Evolutionary conservation across 2,888 invertebrate genomes (phyloP).

Genomic region (Proisotoma minuta): DNA sequence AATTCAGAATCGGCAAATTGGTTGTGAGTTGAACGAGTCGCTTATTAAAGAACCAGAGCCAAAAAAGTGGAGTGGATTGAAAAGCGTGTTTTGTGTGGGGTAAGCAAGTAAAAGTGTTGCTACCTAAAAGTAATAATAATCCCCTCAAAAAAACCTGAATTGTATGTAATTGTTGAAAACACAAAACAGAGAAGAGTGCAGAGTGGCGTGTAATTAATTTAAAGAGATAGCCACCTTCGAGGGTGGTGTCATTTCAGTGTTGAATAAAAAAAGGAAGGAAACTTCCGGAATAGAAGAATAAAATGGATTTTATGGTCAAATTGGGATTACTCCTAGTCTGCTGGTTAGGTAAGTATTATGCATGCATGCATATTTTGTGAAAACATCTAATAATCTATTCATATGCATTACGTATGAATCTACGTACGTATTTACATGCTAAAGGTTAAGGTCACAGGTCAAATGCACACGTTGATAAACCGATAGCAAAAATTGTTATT

Average conservation of each 20-base stretch:
- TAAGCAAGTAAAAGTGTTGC: background rate
- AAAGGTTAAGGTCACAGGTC: too few relatives aligned
- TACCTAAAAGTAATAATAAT: too few relatives aligned
- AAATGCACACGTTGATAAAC: background rate
- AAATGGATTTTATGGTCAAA: slow-evolving; percentile 39
- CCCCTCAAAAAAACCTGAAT: too few relatives aligned
- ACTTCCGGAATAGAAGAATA: background rate
- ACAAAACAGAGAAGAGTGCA: too few relatives aligned
- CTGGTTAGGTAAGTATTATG: slow-evolving; percentile 37
- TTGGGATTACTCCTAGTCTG: slow-evolving; percentile 39
- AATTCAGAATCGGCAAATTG: background rate
- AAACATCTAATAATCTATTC: background rate
- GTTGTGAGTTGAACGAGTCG: background rate
- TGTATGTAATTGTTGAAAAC: too few relatives aligned
- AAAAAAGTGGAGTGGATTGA: slow-evolving; percentile 10
- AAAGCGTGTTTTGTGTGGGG: slow-evolving; percentile 5
- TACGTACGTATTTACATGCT: too few relatives aligned
- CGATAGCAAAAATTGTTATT: background rate
- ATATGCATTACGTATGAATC: too few relatives aligned
- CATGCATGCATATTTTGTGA: background rate
- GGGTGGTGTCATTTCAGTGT: background rate
- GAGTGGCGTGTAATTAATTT: too few relatives aligned
- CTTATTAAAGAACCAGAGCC: too few relatives aligned
- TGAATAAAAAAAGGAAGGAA: slow-evolving; percentile 7
- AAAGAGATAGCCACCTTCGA: too few relatives aligned